Percentiles rank a stretch among this genome's conserved stretches.
These are phyloP conservation scores for Belgica antarctica DNA, from an alignment of 2,888 invertebrate genomes.

Conservation along the genomic window DNA sequence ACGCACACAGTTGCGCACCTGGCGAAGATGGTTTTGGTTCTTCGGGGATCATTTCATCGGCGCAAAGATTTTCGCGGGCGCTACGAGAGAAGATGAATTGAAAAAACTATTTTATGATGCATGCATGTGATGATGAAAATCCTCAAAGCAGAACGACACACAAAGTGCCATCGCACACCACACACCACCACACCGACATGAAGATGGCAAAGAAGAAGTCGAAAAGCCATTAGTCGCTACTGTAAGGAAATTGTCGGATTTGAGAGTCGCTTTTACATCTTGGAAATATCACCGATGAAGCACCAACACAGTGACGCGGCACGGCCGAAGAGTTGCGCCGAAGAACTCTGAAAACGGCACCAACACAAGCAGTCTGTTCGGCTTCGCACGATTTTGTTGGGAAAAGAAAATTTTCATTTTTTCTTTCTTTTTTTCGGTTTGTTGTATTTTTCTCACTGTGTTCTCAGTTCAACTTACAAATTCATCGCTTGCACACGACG, in stretches of 20 bases:
- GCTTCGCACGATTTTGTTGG: conserved; percentile 27
- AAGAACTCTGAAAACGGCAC: conserved; percentile 23
- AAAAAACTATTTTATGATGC: conserved; percentile 24
- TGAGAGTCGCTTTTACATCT: not conserved
- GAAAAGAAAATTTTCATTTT: conserved; percentile 40
- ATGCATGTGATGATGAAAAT: conserved; percentile 29
- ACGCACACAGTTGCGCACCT: not conserved
- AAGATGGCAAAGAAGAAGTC: not conserved
- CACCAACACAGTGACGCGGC: not conserved
- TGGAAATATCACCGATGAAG: not conserved
- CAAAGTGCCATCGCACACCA: not conserved
- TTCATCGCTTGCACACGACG: conserved; percentile 33
- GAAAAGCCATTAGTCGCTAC: conserved; percentile 35
- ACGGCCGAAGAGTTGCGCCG: not conserved
- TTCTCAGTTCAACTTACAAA: conserved; percentile 39
- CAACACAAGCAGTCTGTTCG: not conserved
- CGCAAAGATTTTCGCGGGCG: conserved; percentile 6
- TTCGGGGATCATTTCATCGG: too few species aligned
- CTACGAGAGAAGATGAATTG: not conserved
- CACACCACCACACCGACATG: not conserved
- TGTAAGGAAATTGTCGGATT: conserved; percentile 43
- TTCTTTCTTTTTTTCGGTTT: conserved; percentile 24
- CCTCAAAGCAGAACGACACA: conserved; percentile 21
- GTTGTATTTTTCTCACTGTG: conserved; percentile 15
- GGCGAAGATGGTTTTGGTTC: not conserved